Conservation (phyloP, 2,797 vertebrate species). For the Phoebastria nigripes region DNA sequence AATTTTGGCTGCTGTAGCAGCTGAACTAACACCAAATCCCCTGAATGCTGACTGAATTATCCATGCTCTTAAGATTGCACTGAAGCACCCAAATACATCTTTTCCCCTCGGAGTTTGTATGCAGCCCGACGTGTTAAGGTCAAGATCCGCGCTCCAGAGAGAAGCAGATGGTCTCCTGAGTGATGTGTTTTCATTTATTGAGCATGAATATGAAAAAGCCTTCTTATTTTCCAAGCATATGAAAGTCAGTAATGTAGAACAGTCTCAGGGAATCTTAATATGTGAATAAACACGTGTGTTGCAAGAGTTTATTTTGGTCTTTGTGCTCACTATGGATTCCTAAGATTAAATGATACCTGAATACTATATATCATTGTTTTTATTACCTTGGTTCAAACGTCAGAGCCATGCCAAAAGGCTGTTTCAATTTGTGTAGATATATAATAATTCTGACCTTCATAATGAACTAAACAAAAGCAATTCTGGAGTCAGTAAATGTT, state of each 20-base stretch:
- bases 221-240: conserved; percentile 33
- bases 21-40: neutral
- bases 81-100: conserved; percentile 23
- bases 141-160: neutral
- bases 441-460: conserved; percentile 17
- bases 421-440: conserved; percentile 42
- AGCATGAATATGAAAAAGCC: conserved; percentile 11
- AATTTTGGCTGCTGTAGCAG: neutral
- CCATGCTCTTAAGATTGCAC: neutral
- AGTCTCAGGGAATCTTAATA: conserved; percentile 50
- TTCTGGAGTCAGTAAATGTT: neutral
- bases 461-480: conserved; percentile 23
- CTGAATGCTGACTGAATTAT: neutral
- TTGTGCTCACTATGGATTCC: conserved; percentile 42
- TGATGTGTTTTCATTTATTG: conserved; percentile 44
- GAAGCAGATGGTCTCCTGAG: conserved; percentile 52
- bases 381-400: conserved; percentile 15
- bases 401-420: conserved; percentile 31
- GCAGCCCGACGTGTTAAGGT: conserved; percentile 32
- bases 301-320: conserved; percentile 40
- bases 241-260: conserved; percentile 45
- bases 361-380: conserved; percentile 18
- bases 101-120: neutral
- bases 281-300: conserved; percentile 27
- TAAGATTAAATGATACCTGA: conserved; percentile 22